Base-by-base conservation (phyloP, 2,888 invertebrate genomes). In the Cheilosia urbana region DNA sequence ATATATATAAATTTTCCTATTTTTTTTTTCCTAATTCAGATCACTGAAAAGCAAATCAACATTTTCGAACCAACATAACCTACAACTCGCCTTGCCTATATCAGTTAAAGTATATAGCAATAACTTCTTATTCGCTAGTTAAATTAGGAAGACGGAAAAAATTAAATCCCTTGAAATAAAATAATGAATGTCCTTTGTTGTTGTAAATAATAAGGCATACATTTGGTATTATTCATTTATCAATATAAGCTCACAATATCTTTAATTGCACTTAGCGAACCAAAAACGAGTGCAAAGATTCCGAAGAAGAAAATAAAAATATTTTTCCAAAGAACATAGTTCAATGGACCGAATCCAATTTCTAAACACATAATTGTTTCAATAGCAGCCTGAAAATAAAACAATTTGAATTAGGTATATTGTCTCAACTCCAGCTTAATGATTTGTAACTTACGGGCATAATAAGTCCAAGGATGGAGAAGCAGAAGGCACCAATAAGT, bases 401-500 rank as follows among this genome's bases (percentile, higher is more conserved):
- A 68, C 13, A 17, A 19, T 4, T 42, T 58, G 13, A 2, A 45
- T 17, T 15, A 42, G 17, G n/a, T 11, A 34, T 21, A 17, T 15
- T 17, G 13, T 11, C n/a, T 37, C 21, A 19, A 19, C 15, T 11
- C 19, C 34, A 62, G 62, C 21, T 24, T 53, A 7, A 60, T 9
- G 42, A 27, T 63, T 63, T 17, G 11, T 21, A 19, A 90, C 90
- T 90, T 89, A 92, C 96, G 1, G 98, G 98, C 63, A 97, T 95
- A 72, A 98, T 95, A 42, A 98, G 95, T 17, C 98, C 98, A 24
- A 98, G 94, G 88, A 97, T 96, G 9, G 98, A 97, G 91, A 98
- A 97, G 90, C 98, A 98, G 90, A 98, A 96, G 53, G 98, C 98
- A 87, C 98, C 98, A 87, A 98, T 98, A 60, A 98, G 94, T 7